Conservation (phyloP, 1,140 invertebrate species). For the Ctenoplectra terminalis region DNA sequence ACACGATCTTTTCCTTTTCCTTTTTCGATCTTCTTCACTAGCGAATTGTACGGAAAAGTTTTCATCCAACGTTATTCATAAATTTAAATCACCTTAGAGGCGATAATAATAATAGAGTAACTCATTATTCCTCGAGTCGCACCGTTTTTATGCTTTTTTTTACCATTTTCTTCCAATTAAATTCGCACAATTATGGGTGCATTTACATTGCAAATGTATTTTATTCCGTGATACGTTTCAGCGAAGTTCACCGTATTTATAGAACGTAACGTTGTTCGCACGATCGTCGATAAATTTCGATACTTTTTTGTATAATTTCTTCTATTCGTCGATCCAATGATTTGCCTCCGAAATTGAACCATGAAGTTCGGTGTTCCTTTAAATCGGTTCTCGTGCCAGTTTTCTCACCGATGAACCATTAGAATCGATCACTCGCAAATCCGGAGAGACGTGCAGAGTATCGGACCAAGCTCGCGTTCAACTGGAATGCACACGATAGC, state of each 20-base stretch:
- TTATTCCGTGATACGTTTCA: background rate
- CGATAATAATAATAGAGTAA: too few species aligned
- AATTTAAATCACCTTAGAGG: background rate
- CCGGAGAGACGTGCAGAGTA: background rate
- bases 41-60: background rate
- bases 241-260: background rate
- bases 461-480: conserved; percentile 27
- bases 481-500: conserved; percentile 58
- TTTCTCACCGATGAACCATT: background rate
- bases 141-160: background rate
- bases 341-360: background rate
- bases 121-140: background rate
- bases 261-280: background rate
- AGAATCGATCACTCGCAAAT: background rate
- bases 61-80: background rate
- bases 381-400: background rate
- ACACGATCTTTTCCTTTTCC: background rate
- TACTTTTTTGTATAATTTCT: too few species aligned
- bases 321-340: background rate
- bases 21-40: background rate
- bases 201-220: conserved; percentile 2
- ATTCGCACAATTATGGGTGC: background rate
- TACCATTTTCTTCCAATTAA: background rate
- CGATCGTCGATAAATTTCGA: background rate
- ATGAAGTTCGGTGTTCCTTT: too few species aligned